These are phyloP conservation scores for Athrips mouffetella DNA, from an alignment of 2,888 invertebrate species.

Conservation along the genomic window DNA sequence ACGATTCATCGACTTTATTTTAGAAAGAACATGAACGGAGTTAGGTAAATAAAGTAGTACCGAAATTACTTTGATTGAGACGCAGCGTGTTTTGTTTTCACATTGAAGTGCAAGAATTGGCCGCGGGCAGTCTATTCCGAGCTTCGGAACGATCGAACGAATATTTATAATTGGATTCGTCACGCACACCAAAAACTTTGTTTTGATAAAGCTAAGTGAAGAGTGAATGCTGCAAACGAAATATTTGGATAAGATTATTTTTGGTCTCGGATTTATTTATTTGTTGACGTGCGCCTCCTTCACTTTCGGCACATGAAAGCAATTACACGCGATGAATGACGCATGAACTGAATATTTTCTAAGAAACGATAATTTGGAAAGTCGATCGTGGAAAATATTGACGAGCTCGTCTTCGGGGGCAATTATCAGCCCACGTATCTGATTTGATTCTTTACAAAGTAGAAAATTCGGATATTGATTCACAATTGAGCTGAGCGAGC, in stretches of 20 bases:
- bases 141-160: constrained; percentile 46
- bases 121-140: constrained; percentile 50
- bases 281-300: constrained; percentile 58
- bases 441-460: not conserved
- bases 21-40: constrained; percentile 54
- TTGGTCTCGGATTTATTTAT: constrained; percentile 58
- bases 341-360: constrained; percentile 60
- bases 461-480: not conserved
- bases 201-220: constrained; percentile 66
- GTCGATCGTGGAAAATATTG: constrained; percentile 13
- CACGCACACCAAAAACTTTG: constrained; percentile 53
- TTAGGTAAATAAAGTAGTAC: constrained; percentile 69
- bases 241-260: constrained; percentile 70
- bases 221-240: constrained; percentile 50
- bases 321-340: constrained; percentile 64
- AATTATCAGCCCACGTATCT: not conserved
- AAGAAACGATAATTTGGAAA: constrained; percentile 41
- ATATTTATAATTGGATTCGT: constrained; percentile 70
- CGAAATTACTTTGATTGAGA: constrained; percentile 50
- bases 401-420: not conserved
- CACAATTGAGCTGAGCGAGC: no score
- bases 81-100: constrained; percentile 57
- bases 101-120: constrained; percentile 40
- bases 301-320: constrained; percentile 63
- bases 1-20: constrained; percentile 69